Conservation (phyloP, 2,888 invertebrate genomes). For the Maniola hyperantus region DNA sequence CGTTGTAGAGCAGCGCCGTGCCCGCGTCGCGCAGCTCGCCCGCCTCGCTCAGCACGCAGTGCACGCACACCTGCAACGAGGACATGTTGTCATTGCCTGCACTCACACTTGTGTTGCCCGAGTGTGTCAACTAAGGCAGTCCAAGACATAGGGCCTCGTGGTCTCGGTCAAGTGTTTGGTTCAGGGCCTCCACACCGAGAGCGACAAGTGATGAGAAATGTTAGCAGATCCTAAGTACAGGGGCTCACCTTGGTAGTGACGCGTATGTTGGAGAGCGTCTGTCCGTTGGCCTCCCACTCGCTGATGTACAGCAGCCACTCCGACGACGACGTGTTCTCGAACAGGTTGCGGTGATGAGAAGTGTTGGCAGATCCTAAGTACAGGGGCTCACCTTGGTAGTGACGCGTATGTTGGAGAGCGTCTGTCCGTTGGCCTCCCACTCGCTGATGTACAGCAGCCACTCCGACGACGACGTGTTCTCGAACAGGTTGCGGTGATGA, state of each 20-base stretch:
- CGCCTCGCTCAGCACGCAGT: conserved; percentile 89
- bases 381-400: conserved; percentile 88
- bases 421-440: conserved; percentile 90
- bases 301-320: conserved; percentile 97
- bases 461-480: conserved; percentile 93
- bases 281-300: conserved; percentile 91
- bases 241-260: conserved; percentile 91
- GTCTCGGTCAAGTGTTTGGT: too few species aligned
- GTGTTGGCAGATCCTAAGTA: background rate
- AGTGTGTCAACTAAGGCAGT: too few species aligned
- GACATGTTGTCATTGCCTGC: background rate
- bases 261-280: conserved; percentile 92
- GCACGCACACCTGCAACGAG: conserved; percentile 88
- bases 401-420: conserved; percentile 93
- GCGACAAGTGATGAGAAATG: background rate
- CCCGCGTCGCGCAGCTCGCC: conserved; percentile 89
- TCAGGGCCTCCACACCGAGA: background rate
- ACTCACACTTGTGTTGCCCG: too few species aligned
- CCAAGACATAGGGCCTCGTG: too few species aligned
- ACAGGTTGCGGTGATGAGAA: conserved; percentile 87
- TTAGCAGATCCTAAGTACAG: background rate
- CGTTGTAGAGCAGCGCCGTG: conserved; percentile 93
- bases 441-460: conserved; percentile 97
- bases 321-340: conserved; percentile 93
- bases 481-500: conserved; percentile 90